Conservation (phyloP, 30 jellyfish, hydroid and myxozoan species). For the Sanderia malayensis region DNA sequence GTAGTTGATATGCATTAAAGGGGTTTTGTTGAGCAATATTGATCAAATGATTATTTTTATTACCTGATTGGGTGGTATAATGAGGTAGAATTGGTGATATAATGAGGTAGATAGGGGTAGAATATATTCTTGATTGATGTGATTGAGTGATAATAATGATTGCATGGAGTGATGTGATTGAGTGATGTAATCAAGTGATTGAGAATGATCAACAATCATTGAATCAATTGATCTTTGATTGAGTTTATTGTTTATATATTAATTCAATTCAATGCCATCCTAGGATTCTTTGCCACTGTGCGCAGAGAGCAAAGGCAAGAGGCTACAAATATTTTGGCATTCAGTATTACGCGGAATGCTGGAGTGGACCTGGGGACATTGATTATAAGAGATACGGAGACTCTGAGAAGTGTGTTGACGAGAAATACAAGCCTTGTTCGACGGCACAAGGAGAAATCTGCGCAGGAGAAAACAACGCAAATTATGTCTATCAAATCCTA, state of each 20-base stretch:
- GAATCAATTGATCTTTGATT: not conserved
- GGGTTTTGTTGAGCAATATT: too few relatives aligned
- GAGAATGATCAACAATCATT: not conserved
- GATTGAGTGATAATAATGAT: too few relatives aligned
- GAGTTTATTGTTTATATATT: too few relatives aligned
- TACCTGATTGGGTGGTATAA: too few relatives aligned
- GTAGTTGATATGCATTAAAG: too few relatives aligned
- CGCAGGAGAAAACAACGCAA: conserved; percentile 30
- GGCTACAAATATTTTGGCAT: conserved; percentile 61
- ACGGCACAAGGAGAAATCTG: conserved; percentile 26
- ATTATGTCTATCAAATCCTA: conserved; percentile 33
- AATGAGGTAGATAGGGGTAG: too few relatives aligned
- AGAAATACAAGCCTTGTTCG: conserved; percentile 22
- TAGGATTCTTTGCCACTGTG: conserved; percentile 69
- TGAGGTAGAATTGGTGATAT: too few relatives aligned
- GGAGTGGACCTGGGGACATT: conserved; percentile 70
- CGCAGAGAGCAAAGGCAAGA: conserved; percentile 43
- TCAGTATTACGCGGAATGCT: conserved; percentile 80
- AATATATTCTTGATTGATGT: too few relatives aligned
- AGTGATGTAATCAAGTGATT: not conserved
- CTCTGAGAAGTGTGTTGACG: conserved; percentile 36
- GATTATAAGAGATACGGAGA: conserved; percentile 29
- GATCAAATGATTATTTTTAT: too few relatives aligned
- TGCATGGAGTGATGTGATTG: not conserved
- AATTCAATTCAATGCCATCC: not conserved